Base-by-base conservation (phyloP, 2,113 vertebrate species). In the Hemiscyllium ocellatum region DNA sequence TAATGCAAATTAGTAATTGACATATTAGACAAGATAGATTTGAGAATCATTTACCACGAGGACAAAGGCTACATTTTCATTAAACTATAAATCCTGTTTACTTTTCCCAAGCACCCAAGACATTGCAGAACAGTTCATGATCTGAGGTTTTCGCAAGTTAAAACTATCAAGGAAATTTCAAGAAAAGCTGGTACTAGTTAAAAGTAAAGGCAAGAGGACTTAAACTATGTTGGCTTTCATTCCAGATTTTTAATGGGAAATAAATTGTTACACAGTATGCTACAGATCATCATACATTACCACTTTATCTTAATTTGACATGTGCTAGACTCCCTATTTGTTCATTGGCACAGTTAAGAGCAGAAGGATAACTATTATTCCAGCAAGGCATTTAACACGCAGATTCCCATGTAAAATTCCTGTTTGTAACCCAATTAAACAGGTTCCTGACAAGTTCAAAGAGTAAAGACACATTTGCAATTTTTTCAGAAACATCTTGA, bases 241-340 rank as follows among this genome's bases (percentile, higher is more conserved):
- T 93, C 61, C 89, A 42, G 61, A 37, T 37, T 93, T 93, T 93
- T 42, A 93, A 93, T 93, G 89, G 89, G 89, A 37, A 93, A 65
- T n/a, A 37, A 37, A 17, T 93, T 72, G 70, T 72, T 70, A 95
- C 37, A 17, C 69, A 95, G 37, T 47, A 22, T 95, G 94, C 50
- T 70, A 52, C 26, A 95, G 94, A 95, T 70, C 69, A 72, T 72
- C 70, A 72, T 95, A 50, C 72, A 72, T 95, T 95, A 95, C 94
- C 26, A 70, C 47, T 93, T 93, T 95, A 70, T 95, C 94, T 95
- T 72, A 72, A 72, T 95, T 70, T 50, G 94, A 66, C 94, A 76
- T 72, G 37, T 72, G 47, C 70, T 95, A 70, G 68, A 95, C 66
- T 95, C n/a, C 37, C 69, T 52, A 47, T 95, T 95, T 95, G 37